Base-by-base conservation (phyloP, 2,888 invertebrate genomes). In the Patella ulyssiponensis region DNA sequence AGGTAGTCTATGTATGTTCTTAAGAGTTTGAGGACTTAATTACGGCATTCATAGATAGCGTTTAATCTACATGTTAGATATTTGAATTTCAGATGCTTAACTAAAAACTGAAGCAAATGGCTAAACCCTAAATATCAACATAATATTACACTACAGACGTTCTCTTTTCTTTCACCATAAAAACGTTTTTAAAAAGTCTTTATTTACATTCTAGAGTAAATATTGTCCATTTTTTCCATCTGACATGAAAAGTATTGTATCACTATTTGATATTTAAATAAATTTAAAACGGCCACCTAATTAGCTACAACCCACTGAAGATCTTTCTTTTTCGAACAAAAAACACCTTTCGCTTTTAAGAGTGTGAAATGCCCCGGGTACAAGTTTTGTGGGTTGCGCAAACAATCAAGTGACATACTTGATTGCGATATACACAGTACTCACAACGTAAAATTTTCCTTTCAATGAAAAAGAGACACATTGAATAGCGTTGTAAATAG, bases 261-360 rank as follows among this genome's bases (percentile, higher is more conserved):
- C 64, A 64, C 64, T 64, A 23, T 64, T 64, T 64, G 23, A 64
- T 23, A 64, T 64, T 64, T 64, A 23, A 64, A 64, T 64, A 64
- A 64, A 64, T 23, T 64, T 64, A 64, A 64, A 64, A 64, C 23
- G 23, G 64, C 20, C 64, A 64, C 64, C 64, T 64, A 64, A 64
- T 64, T 64, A 64, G 64, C 64, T 15, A 64, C 64, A 64, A 64
- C 23, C 64, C 64, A 64, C 20, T 64, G 64, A 64, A 64, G 20
- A 64, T 64, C 23, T 20, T 64, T 12, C 20, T 64, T 23, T 23
- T 64, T 44, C 44, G 11, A 64, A 64, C 64, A 64, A 64, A 64
- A 64, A 64, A 64, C 64, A 64, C 20, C 64, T 64, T 64, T 64
- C 64, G 64, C 23, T n/a, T 23, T 12, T 20, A 64, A 64, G 20